Base-by-base conservation (phyloP, 2,113 vertebrate species). In the Orthonyx spaldingii region DNA sequence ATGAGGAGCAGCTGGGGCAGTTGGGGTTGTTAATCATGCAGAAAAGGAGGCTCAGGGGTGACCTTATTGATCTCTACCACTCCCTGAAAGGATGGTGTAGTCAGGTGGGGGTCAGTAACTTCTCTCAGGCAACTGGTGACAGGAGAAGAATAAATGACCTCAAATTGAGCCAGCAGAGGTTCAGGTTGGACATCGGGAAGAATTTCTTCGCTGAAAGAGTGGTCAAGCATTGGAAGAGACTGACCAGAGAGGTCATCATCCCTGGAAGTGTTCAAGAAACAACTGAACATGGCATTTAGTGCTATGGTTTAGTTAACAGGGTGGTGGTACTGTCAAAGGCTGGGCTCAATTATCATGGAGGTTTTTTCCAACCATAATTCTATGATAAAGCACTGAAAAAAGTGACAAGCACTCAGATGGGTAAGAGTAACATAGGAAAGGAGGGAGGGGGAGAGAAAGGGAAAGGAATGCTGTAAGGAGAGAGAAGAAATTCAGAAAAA, bases 101-200 rank as follows among this genome's bases (percentile, higher is more conserved):
- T 30, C 41, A 64, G 42, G n/a, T 52, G 27, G 13, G 35, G 10
- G 3, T 39, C 6, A 3, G 3, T 26, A 16, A n/a, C 39, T 68
- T 82, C 13, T 35, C 20, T 37, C 46, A 39, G 33, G 28, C 16
- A 21, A 20, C 13, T 32, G 13, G 16, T 1, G 5, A 24, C 16
- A 52, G 44, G 10, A 28, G 6, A 44, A 59, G 28, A 66, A 46
- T 7, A 75, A 39, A n/a, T 17, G 11, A 16, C n/a, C 39, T 53
- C 69, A 39, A 30, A 0, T 2, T 26, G 39, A 2, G 4, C 3
- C 28, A 27, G 11, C 1, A 4, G 16, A 74, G 10, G 27, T 28
- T 44, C 77, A 46, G 19, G 10, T 7, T n/a, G 74, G 21, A 26
- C 26, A 22, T 27, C 0, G 0, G 28, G 37, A 74, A 66, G 46